Evolutionary conservation across 1,140 invertebrate genomes (phyloP), one percentile per base, ranked within the genome.

Genomic region (Drosophila nebulosa): DNA sequence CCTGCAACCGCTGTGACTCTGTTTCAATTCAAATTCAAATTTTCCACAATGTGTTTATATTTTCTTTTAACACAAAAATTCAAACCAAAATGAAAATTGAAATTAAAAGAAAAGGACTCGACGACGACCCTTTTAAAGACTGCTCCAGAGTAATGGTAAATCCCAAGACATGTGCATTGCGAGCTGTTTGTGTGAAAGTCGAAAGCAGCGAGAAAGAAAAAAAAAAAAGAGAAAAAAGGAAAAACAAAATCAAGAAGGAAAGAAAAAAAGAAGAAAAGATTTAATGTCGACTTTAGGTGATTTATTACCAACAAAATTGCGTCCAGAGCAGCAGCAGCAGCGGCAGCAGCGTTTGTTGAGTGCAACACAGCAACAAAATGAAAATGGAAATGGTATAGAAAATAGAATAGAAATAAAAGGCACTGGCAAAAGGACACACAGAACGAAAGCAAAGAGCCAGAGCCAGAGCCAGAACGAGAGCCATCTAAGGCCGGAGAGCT

Each of bases 251-350:
- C 36, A 46, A 64, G 68, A 52, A 67, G 60, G 74, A 58, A 67
- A 69, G 35, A 55, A 63, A 42, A 64, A 78, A 74, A 63, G 74
- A 67, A 60, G 67, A 73, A 90, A 77, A 90, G 89, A 90, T 90
- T 90, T 90, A 90, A 90, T 90, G 89, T 90, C 89, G 89, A 90
- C 89, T 90, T 90, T 90, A 72, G 85, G 90, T 90, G 89, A 90
- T 90, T 90, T 90, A 90, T 90, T 90, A 86, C 89, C 76, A 89
- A 88, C 79, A 90, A 90, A 90, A 90, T 90, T 90, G 89, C 85
- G 89, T 90, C 79, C 86, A 90, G 72, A 74, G 69, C 76, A 69
- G 60, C 74, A 30, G 61, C 53, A 32, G 10, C 9, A 32, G 30
- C 30, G 9, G 73, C 76, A 69, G 60, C 74, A 16, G 61, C 61